Evolutionary conservation across 2,888 invertebrate species (phyloP).

Genomic region (Imbricaverruca yamaguchii): DNA sequence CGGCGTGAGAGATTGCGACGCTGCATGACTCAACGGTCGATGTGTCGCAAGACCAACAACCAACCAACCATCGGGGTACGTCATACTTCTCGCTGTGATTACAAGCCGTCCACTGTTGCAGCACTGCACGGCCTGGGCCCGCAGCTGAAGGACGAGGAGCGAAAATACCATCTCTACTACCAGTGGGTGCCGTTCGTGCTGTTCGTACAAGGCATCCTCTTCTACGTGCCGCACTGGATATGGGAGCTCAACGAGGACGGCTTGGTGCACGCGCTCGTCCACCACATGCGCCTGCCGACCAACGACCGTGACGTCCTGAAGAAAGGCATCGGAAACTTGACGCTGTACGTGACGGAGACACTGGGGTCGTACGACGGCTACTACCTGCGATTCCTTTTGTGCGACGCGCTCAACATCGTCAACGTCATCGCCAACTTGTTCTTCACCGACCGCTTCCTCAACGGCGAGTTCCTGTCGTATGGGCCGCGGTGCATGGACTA

Average conservation of each 20-base stretch:
- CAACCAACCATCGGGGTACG: too few species aligned
- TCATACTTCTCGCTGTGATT: too few species aligned
- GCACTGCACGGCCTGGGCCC: background rate
- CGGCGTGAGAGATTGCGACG: too few species aligned
- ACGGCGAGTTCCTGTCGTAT: slow-evolving; percentile 63
- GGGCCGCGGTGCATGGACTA: slow-evolving; percentile 54
- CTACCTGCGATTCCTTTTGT: slow-evolving; percentile 77
- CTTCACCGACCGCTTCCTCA: slow-evolving; percentile 73
- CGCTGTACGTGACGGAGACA: slow-evolving; percentile 61
- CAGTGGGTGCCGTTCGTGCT: slow-evolving; percentile 21
- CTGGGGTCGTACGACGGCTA: slow-evolving; percentile 76
- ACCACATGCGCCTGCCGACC: slow-evolving; percentile 63
- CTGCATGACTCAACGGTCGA: too few species aligned
- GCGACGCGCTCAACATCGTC: slow-evolving; percentile 57
- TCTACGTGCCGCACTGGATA: slow-evolving; percentile 82
- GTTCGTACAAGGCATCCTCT: slow-evolving; percentile 59
- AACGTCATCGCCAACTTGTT: slow-evolving; percentile 62
- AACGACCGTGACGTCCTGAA: slow-evolving; percentile 45
- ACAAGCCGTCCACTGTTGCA: background rate
- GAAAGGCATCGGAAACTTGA: slow-evolving; percentile 49
- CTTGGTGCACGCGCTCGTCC: slow-evolving; percentile 77
- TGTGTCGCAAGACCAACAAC: too few species aligned
- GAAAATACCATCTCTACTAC: slow-evolving; percentile 14
- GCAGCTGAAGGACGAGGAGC: background rate
- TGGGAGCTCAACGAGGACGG: slow-evolving; percentile 91